phyloP scores from a whole-genome alignment of 1,140 invertebrate species.

The Littorina saxatilis region DNA sequence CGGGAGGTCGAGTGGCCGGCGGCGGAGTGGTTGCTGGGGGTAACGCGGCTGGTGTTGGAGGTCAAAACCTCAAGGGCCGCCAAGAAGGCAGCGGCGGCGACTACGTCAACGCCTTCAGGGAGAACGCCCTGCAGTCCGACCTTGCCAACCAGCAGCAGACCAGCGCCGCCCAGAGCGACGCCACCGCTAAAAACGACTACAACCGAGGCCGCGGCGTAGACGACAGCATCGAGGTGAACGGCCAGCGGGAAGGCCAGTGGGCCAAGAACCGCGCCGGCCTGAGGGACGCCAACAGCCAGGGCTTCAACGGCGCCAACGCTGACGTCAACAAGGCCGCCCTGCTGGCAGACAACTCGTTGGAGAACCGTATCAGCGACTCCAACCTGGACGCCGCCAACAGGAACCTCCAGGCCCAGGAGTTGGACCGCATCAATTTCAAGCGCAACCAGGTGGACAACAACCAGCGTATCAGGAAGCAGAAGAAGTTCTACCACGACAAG shows the following conservation, averaged over 20 bases:
- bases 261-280: conserved; percentile 25
- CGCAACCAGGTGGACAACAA: conserved; percentile 34
- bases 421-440: conserved; percentile 38
- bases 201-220: conserved; percentile 18
- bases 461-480: conserved; percentile 37
- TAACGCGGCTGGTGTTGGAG: not conserved
- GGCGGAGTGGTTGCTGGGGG: conserved; percentile 7
- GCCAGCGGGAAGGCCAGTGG: conserved; percentile 24
- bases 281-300: conserved; percentile 22
- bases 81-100: conserved; percentile 30
- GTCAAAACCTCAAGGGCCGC: not conserved
- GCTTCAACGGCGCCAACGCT: conserved; percentile 32
- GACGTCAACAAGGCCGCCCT: not conserved
- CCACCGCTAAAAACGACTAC: conserved; percentile 36
- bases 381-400: conserved; percentile 29
- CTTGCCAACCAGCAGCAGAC: conserved; percentile 15
- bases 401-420: conserved; percentile 10
- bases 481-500: conserved; percentile 49
- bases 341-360: conserved; percentile 11
- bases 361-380: not conserved
- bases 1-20: not conserved
- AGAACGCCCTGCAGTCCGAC: conserved; percentile 18
- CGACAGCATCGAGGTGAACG: conserved; percentile 28
- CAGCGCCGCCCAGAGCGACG: conserved; percentile 21
- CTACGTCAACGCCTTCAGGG: conserved; percentile 15